Evolutionary conservation across 2,113 vertebrate genomes (phyloP), one percentile per base, ranked within the genome.

Genomic region (Microcebus griseorufus): DNA sequence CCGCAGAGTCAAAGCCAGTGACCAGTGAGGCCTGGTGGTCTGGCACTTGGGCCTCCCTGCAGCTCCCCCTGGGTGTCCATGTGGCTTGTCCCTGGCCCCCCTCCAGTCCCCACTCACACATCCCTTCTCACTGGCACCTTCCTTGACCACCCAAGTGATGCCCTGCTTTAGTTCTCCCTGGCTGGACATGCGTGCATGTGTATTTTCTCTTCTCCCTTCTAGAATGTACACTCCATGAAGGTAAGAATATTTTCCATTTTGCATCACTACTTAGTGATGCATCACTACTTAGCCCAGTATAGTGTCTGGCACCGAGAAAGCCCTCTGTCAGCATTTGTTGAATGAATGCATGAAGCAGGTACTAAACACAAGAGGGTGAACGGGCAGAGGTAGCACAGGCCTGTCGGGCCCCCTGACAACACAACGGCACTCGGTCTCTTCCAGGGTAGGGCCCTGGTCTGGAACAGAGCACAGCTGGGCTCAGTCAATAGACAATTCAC

Each of bases 341-440:
- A 72, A 67, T 1, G 22, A 60, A 48, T 18, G 25, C 48, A 13
- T 2, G 37, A 62, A 4, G 27, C 72, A 20, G 79, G 16, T 69
- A 34, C 34, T 2, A 34, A n/a, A 12, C 60, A 53, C 27, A 11
- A 2, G n/a, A 0, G 2, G 29, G 18, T 9, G 27, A 42, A 17
- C 0, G 13, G 32, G 37, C 81, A 83, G 23, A 83, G 79, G 13
- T 13, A 8, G 81, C 4, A 0, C 67, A 42, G 42, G 45, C 37
- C 32, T 51, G 32, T 17, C 22, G 3, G 32, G n/a, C 6, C 37
- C n/a, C 11, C 45, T 5, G 20, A 45, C n/a, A 32, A 39, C n/a
- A 5, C 1, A 45, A 25, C 1, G 0, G 9, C 1, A 2, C 62
- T n/a, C 11, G 58, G 84, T 45, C 14, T 53, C 76, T 78, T 72